phyloP scores from a whole-genome alignment of 2,888 invertebrate species.

The Aphidoletes aphidimyza region DNA sequence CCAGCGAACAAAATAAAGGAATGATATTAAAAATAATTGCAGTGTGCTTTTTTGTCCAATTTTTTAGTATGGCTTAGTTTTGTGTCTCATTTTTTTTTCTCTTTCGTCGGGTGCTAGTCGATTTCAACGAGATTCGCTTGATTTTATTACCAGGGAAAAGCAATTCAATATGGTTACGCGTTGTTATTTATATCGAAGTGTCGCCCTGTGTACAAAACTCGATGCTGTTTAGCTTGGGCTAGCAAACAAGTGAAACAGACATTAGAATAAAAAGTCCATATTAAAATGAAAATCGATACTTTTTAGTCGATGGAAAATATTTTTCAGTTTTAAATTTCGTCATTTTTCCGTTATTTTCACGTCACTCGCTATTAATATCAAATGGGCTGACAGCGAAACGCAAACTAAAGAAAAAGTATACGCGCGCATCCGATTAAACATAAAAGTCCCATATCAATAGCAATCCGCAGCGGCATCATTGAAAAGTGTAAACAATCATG shows the following conservation, averaged over 20 bases:
- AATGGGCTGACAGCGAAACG: too few species aligned
- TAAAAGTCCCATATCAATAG: neutral
- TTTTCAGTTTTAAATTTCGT: constrained; percentile 18
- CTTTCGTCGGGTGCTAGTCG: too few species aligned
- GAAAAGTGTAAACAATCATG: constrained; percentile 23
- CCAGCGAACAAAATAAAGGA: neutral
- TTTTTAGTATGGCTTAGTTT: neutral
- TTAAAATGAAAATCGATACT: constrained; percentile 43
- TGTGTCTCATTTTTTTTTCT: too few species aligned
- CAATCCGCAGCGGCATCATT: neutral
- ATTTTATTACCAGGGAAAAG: neutral
- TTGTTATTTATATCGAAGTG: constrained; percentile 12
- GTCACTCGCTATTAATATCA: too few species aligned
- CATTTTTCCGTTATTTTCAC: constrained; percentile 15
- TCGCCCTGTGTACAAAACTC: neutral
- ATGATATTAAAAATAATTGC: constrained; percentile 36
- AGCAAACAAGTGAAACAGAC: neutral
- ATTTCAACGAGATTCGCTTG: constrained; percentile 9
- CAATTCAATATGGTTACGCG: neutral
- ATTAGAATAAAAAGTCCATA: constrained; percentile 22
- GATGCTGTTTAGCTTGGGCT: neutral
- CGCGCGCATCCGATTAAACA: neutral
- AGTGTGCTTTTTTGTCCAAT: neutral
- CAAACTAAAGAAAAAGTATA: neutral
- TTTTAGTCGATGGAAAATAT: neutral